Evolutionary conservation across 2,113 vertebrate genomes (phyloP), one percentile per base, ranked within the genome.

Genomic region (Prietella phreatophila): DNA sequence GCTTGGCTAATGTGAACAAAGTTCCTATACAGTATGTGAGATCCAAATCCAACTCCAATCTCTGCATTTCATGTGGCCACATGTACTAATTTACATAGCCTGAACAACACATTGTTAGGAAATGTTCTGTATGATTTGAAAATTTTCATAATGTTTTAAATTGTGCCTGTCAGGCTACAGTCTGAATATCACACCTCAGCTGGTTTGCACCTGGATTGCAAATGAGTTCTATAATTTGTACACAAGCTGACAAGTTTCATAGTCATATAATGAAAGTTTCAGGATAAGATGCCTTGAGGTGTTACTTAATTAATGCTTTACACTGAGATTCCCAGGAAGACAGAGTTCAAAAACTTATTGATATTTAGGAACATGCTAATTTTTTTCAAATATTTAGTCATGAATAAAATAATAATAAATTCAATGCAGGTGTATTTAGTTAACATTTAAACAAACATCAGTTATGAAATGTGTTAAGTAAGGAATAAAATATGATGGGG

Each of bases 141-240:
- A 71, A 71, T 4, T 6, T 79, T 86, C 19, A n/a, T 58, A 69
- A 71, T 87, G 63, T 87, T 87, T 42, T 82, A 17, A 42, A 58
- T 82, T 53, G 47, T n/a, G 20, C 42, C 15, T 27, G 5, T 9
- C 11, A 25, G 30, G 50, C 30, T 39, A n/a, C 61, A 39, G 20
- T 82, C 10, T 82, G 20, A 30, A 58, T 10, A 82, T 82, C 33
- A 61, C 61, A 81, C 76, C 22, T 69, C n/a, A 7, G 67, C 75
- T 65, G n/a, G 73, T 9, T 65, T 69, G 6, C 60, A 71, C 50
- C 85, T 87, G 78, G 65, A 87, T 39, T 42, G 47, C 20, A 36
- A 71, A 55, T 69, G 47, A 71, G 78, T 53, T 67, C 27, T 53
- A 30, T 58, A 71, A 36, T 50, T 80, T 86, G 42, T 65, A 86